Evolutionary conservation across 2,113 vertebrate species (phyloP), one percentile per base, ranked within the genome.

Genomic region (Myotis yumanensis): DNA sequence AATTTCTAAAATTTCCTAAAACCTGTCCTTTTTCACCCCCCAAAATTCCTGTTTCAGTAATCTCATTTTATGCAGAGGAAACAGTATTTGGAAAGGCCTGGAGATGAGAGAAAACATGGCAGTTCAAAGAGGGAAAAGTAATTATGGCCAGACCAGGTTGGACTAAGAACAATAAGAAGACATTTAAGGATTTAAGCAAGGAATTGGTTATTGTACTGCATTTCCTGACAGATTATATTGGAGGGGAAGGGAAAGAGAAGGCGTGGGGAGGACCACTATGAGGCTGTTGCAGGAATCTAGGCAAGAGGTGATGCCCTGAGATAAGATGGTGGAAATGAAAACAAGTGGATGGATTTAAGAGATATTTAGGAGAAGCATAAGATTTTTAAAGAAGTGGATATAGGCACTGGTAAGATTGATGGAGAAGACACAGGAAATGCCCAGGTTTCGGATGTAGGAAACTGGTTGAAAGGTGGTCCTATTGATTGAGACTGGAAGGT

Each of bases 51-150:
- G 4, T 28, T 62, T 62, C 59, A 62, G 1, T 10, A 75, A 87
- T 71, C 7, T 71, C 20, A 86, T 81, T 75, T 46, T 7, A 35
- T 54, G 25, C 48, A 64, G 18, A 54, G 3, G 23, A 2, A 86
- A 32, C 17, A 57, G 15, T 64, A 72, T 68, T 87, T 94, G 51
- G 35, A 81, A 91, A 94, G 86, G 17, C 5, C 40, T 54, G 54
- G 25, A 73, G 25, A 52, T 86, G 32, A 79, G 9, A 88, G 1
- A 80, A 22, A 91, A 51, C 12, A 32, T 6, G 28, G 40, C 16
- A 20, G 4, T 64, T 95, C 90, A 52, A 87, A 85, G n/a, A 76
- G 4, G 25, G 43, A 88, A 92, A 84, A 82, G 66, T 51, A 4
- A 94, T 83, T 89, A 32, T 51, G 18, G 23, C 7, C 23, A 68